Conservation (phyloP, 1,140 invertebrate genomes). For the Pogonus chalceus region DNA sequence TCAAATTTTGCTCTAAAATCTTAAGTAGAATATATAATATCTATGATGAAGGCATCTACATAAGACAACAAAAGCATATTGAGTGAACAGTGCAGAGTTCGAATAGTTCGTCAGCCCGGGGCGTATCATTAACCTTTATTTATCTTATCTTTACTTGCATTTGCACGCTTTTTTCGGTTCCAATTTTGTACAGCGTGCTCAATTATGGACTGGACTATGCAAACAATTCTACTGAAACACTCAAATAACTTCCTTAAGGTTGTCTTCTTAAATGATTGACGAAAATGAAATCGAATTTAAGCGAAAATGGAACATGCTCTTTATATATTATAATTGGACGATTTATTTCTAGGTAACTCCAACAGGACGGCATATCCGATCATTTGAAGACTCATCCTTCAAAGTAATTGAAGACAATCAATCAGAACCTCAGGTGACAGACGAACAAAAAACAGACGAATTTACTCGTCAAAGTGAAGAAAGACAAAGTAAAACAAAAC, state of each 20-base stretch:
- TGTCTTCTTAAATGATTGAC: too few relatives aligned
- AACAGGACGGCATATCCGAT: slow-evolving; percentile 24
- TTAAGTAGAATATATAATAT: too few relatives aligned
- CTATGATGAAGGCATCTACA: too few relatives aligned
- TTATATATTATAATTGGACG: not conserved
- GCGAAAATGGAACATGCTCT: too few relatives aligned
- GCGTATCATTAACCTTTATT: slow-evolving; percentile 6
- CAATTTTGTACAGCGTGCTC: not conserved
- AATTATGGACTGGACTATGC: too few relatives aligned
- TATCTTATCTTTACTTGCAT: slow-evolving; percentile 5
- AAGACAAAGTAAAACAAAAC: slow-evolving; percentile 38
- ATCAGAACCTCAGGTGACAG: slow-evolving; percentile 13
- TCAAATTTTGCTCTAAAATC: too few relatives aligned
- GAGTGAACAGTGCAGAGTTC: too few relatives aligned
- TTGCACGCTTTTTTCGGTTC: not conserved
- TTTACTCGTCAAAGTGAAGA: slow-evolving; percentile 18
- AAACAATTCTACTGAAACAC: too few relatives aligned
- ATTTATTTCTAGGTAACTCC: slow-evolving; percentile 32
- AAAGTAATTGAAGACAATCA: slow-evolving; percentile 18
- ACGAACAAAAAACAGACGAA: slow-evolving; percentile 11
- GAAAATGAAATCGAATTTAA: too few relatives aligned
- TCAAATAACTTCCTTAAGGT: too few relatives aligned
- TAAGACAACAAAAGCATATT: not conserved
- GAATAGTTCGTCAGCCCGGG: not conserved
- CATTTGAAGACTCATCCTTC: slow-evolving; percentile 32